Percentiles rank a stretch among this genome's conserved stretches.
These are phyloP conservation scores for Polypterus bichir DNA, from an alignment of 2,113 vertebrate genomes.

Conservation along the genomic window DNA sequence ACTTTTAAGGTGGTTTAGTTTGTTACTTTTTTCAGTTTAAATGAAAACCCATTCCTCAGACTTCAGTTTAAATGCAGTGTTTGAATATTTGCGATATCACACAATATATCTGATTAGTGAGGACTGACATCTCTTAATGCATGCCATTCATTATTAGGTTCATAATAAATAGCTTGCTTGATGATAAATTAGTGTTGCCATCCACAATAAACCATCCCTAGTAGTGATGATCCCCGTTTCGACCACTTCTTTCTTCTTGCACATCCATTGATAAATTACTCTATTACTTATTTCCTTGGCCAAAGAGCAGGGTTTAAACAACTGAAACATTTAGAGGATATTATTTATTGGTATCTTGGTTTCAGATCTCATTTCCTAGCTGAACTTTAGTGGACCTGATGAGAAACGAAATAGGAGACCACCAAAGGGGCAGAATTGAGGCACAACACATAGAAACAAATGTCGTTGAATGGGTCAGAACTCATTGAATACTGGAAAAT, in stretches of 20 bases:
- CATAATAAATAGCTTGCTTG: constrained; percentile 9
- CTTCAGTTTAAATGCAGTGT: too few relatives aligned
- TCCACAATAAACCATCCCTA: constrained; percentile 1
- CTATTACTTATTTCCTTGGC: not conserved
- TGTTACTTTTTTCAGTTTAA: too few relatives aligned
- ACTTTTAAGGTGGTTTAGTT: too few relatives aligned
- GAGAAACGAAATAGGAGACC: too few relatives aligned
- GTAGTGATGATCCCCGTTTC: not conserved
- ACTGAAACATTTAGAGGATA: not conserved
- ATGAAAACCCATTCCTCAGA: too few relatives aligned
- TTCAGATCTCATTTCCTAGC: not conserved
- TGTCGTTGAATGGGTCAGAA: too few relatives aligned
- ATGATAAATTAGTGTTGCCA: constrained; percentile 3
- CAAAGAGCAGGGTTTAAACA: not conserved
- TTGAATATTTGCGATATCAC: too few relatives aligned
- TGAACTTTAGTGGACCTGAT: too few relatives aligned
- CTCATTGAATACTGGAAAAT: too few relatives aligned
- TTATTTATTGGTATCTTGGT: not conserved
- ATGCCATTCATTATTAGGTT: constrained; percentile 35
- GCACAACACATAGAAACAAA: too few relatives aligned
- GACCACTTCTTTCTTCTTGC: not conserved
- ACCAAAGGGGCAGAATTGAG: too few relatives aligned
- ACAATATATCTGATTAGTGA: constrained; percentile 37
- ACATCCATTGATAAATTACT: constrained; percentile 6
- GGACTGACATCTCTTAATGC: constrained; percentile 41